A percentile compares a stretch with the other conserved stretches of the same genome.
phyloP scores from a whole-genome alignment of 2,113 vertebrate genomes.

The Cricetomys ansorgei region DNA sequence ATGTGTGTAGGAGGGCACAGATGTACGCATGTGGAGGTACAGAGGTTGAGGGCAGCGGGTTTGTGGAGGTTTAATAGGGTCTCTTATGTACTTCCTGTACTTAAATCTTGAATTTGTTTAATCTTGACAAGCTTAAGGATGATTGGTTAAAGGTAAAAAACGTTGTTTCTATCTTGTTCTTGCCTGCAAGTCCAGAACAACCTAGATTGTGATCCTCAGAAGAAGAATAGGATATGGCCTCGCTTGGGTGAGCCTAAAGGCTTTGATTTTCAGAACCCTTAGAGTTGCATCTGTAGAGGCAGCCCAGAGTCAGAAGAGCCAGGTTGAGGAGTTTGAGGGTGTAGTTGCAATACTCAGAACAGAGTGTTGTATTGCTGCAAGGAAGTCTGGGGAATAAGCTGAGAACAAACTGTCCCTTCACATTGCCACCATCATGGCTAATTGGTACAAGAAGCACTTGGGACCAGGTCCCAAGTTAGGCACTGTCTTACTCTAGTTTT shows the following conservation, averaged over 20 bases:
- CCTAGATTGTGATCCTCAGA: not conserved
- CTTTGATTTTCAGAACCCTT: not conserved
- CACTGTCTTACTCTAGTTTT: not conserved
- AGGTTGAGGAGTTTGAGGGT: not conserved
- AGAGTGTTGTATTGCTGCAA: not conserved
- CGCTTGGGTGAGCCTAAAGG: not conserved
- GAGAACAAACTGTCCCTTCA: not conserved
- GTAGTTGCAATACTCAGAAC: not conserved
- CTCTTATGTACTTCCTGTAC: not conserved
- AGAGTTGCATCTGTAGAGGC: not conserved
- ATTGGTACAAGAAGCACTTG: not conserved
- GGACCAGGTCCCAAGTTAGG: not conserved
- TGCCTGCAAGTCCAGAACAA: not conserved
- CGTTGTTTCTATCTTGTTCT: not conserved
- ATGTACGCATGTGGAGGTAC: not conserved
- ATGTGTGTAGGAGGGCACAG: not conserved
- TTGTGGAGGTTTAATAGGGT: rapidly evolving
- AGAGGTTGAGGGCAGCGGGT: not conserved
- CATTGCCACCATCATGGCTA: rapidly evolving
- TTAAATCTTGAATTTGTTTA: not conserved
- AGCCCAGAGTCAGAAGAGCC: not conserved
- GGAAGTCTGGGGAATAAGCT: not conserved
- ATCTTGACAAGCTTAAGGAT: not conserved
- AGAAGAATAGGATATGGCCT: not conserved
- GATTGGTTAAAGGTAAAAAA: not conserved